A percentile compares a stretch with the other conserved stretches of the same genome.
Evolutionary conservation across 2,113 vertebrate species (phyloP).

Genomic region (Microtus montanus): DNA sequence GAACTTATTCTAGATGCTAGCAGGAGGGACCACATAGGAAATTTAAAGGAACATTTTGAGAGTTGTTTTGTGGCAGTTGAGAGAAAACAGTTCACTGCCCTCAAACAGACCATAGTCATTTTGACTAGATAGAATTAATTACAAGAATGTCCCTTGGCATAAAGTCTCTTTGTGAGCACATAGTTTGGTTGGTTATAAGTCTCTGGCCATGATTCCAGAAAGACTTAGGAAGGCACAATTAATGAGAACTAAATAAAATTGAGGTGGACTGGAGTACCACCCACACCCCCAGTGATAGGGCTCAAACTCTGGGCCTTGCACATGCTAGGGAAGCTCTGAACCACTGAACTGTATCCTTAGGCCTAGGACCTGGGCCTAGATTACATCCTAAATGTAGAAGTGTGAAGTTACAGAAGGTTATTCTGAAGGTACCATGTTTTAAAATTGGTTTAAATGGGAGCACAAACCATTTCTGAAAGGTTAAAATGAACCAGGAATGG

Average conservation of each 20-base stretch:
- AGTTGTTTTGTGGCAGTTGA: neutral
- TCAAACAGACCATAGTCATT: neutral
- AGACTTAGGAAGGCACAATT: neutral
- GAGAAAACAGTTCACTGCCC: neutral
- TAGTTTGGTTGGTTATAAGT: conserved; percentile 39
- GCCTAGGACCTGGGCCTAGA: neutral
- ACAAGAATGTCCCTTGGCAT: neutral
- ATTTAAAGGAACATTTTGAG: conserved; percentile 2
- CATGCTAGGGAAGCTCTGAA: neutral
- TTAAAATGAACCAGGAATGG: conserved; percentile 19
- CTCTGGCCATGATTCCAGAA: conserved; percentile 13
- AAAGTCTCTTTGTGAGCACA: neutral
- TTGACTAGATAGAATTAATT: conserved; percentile 35
- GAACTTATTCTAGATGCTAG: conserved; percentile 29
- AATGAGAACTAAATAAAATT: conserved; percentile 46
- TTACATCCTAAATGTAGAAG: conserved; percentile 31
- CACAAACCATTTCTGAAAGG: conserved; percentile 39
- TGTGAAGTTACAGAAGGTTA: conserved; percentile 19
- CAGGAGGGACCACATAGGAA: neutral
- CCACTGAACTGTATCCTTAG: neutral
- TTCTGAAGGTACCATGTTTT: conserved; percentile 18
- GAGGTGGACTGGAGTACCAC: neutral
- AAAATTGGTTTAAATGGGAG: conserved; percentile 48
- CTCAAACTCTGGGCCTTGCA: neutral
- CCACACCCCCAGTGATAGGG: neutral